These are phyloP conservation scores for Chaenodraco wilsoni DNA, from an alignment of 2,797 vertebrate species.

Conservation along the genomic window DNA sequence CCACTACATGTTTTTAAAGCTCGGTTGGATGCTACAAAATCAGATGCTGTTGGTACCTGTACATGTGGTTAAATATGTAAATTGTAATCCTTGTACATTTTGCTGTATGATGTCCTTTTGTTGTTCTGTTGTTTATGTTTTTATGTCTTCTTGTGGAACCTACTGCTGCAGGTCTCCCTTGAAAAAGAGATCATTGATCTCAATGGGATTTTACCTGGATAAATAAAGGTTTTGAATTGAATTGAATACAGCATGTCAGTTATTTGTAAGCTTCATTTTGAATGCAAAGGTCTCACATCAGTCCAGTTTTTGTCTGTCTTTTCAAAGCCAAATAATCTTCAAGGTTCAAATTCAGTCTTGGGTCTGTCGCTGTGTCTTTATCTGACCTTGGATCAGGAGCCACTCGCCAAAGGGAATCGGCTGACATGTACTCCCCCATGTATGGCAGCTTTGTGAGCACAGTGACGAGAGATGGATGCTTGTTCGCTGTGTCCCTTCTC, in stretches of 20 bases:
- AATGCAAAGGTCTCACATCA: conserved; percentile 12
- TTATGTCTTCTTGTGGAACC: no score
- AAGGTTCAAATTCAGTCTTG: conserved; percentile 50
- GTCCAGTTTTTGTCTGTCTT: conserved; percentile 22
- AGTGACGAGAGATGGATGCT: conserved; percentile 64
- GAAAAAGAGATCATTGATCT: no score
- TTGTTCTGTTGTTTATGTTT: no score
- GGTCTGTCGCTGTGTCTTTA: conserved; percentile 56
- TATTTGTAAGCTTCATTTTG: background rate
- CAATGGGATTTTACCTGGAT: no score
- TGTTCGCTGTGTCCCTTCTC: conserved; percentile 56
- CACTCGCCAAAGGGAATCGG: conserved; percentile 46
- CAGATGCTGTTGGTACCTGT: no score
- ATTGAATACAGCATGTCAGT: conserved; percentile 12
- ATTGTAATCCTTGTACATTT: no score
- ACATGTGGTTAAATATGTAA: no score
- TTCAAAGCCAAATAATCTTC: conserved; percentile 43
- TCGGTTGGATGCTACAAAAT: no score
- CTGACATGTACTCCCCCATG: conserved; percentile 45
- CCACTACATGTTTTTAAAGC: no score
- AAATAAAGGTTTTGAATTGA: no score
- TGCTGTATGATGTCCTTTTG: no score
- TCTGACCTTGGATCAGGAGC: conserved; percentile 69
- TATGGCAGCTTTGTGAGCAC: conserved; percentile 57
- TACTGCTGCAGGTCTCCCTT: no score